phyloP scores from a whole-genome alignment of 2,797 vertebrate genomes.

The Steatocranus sp. region DNA sequence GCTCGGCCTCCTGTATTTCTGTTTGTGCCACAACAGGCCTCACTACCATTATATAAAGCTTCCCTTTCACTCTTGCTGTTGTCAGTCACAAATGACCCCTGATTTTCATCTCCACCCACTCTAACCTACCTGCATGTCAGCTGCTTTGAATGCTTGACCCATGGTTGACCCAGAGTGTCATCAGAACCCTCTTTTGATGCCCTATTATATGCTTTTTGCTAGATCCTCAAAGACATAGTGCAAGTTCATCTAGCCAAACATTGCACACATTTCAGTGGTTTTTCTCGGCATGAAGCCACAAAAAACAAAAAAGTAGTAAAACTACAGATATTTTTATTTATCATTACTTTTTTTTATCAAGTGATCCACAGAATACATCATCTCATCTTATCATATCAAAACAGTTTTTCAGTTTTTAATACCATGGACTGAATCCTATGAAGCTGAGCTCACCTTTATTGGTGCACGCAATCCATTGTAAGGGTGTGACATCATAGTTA shows the following conservation, averaged over 20 bases:
- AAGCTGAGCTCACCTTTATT: constrained; percentile 87
- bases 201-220: background rate
- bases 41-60: background rate
- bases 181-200: background rate
- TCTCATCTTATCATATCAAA: background rate
- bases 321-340: background rate
- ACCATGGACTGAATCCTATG: background rate
- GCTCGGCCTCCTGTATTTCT: background rate
- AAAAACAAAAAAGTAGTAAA: background rate
- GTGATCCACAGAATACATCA: background rate
- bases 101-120: background rate
- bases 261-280: background rate
- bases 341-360: background rate
- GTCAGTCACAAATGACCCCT: background rate
- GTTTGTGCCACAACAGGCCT: background rate
- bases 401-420: background rate
- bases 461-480: constrained; percentile 98
- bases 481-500: constrained; percentile 96
- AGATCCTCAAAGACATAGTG: background rate
- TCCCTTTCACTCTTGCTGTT: background rate
- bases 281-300: background rate
- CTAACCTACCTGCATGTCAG: background rate
- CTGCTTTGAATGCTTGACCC: background rate
- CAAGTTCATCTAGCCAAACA: background rate
- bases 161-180: background rate